Conservation (phyloP, 2,113 vertebrate species). For the Oryzias curvinotus region DNA sequence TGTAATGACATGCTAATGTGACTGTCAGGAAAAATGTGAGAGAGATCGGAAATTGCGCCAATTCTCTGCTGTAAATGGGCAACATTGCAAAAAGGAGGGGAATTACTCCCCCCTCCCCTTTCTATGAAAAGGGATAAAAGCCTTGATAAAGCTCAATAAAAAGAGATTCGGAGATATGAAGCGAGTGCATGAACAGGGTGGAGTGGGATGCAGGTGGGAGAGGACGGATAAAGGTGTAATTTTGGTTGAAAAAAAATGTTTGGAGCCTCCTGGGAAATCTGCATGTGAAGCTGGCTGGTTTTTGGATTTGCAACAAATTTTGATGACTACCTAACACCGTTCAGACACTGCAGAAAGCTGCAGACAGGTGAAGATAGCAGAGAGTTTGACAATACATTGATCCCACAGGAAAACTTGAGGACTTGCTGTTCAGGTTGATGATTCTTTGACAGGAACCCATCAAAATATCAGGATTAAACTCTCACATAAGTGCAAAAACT, state of each 20-base stretch:
- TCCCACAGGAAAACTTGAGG: too few species aligned
- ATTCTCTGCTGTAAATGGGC: conserved; percentile 72
- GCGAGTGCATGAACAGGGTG: conserved; percentile 42
- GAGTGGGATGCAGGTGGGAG: conserved; percentile 51
- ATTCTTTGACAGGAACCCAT: too few species aligned
- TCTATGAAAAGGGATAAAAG: conserved; percentile 77
- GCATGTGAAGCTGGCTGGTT: conserved; percentile 20
- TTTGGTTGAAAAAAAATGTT: conserved; percentile 40
- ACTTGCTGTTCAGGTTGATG: too few species aligned
- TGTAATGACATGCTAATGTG: conserved; percentile 81
- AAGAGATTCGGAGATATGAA: conserved; percentile 68
- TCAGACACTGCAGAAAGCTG: too few species aligned
- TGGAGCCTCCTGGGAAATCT: conserved; percentile 66
- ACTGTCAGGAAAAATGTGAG: conserved; percentile 77
- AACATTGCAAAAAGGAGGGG: conserved; percentile 62
- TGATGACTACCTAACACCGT: conserved; percentile 22
- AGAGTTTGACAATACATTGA: too few species aligned
- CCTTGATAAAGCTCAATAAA: conserved; percentile 75
- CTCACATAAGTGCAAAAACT: too few species aligned
- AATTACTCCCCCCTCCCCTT: conserved; percentile 59
- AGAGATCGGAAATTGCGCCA: conserved; percentile 78
- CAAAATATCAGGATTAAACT: too few species aligned
- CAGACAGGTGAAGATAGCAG: too few species aligned
- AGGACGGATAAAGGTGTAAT: conserved; percentile 63
- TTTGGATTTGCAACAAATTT: conserved; percentile 39